These are phyloP conservation scores for Pristis pectinata DNA, from an alignment of 2,797 vertebrate genomes.

Conservation along the genomic window DNA sequence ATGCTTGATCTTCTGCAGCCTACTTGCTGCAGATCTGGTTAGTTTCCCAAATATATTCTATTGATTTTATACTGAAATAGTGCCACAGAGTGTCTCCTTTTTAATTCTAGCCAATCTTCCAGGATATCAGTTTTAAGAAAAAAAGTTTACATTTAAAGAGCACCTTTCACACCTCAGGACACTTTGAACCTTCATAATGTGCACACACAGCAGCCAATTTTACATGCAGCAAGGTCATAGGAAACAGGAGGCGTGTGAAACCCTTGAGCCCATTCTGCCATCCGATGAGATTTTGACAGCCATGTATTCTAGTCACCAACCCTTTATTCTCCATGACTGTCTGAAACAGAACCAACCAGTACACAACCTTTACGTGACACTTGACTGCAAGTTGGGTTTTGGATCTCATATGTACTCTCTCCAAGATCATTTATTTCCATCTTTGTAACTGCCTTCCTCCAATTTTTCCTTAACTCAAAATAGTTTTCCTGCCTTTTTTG, in stretches of 20 bases:
- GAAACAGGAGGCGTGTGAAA: background rate
- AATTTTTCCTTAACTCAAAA: no score
- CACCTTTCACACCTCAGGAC: no score
- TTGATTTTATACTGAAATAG: background rate
- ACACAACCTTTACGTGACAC: no score
- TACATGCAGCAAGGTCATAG: background rate
- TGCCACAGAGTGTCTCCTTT: no score
- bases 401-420: no score
- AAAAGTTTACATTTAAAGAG: background rate
- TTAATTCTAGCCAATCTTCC: no score
- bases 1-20: background rate
- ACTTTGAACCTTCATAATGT: background rate
- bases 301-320: background rate
- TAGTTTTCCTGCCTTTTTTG: no score
- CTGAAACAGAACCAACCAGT: no score
- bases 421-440: no score
- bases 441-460: no score
- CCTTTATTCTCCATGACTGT: no score
- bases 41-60: background rate
- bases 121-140: background rate
- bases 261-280: background rate
- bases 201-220: background rate
- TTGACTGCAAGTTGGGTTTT: no score
- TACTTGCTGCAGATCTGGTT: background rate
- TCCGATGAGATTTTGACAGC: background rate